Percentiles rank a stretch among this genome's conserved stretches.
These are phyloP conservation scores for Hololepta plana DNA, from an alignment of 2,888 invertebrate genomes.

Conservation along the genomic window DNA sequence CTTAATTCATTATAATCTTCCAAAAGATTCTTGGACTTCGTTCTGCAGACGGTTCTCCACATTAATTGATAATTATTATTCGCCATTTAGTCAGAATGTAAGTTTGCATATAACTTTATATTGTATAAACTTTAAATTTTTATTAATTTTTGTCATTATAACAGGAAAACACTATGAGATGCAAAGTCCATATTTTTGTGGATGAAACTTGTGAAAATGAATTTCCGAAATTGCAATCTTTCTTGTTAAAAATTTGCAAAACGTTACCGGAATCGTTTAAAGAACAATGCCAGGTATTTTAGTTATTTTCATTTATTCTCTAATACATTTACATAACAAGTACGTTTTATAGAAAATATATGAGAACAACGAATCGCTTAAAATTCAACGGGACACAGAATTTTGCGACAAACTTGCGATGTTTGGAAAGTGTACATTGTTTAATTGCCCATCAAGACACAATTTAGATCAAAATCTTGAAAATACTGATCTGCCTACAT, in stretches of 20 bases:
- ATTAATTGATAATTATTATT: slow-evolving; percentile 39
- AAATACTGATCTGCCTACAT: slow-evolving; percentile 32
- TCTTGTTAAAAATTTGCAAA: slow-evolving; percentile 30
- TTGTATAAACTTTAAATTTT: too few relatives aligned
- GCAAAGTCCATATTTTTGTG: slow-evolving; percentile 33
- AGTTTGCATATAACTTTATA: slow-evolving; percentile 21
- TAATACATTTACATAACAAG: neutral
- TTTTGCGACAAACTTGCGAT: slow-evolving; percentile 43
- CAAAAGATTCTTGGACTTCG: slow-evolving; percentile 36
- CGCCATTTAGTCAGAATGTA: slow-evolving; percentile 16
- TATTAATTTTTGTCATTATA: too few relatives aligned
- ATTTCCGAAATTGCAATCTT: slow-evolving; percentile 39
- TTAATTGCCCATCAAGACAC: slow-evolving; percentile 43
- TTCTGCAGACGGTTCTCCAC: slow-evolving; percentile 54
- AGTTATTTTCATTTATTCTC: slow-evolving; percentile 6
- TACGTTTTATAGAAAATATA: slow-evolving; percentile 16
- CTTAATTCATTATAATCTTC: slow-evolving; percentile 55
- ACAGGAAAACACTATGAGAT: too few relatives aligned
- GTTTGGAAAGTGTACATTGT: slow-evolving; percentile 43
- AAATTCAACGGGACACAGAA: slow-evolving; percentile 26
- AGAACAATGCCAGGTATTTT: slow-evolving; percentile 14
- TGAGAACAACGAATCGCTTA: slow-evolving; percentile 28
- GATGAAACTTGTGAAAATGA: slow-evolving; percentile 40
- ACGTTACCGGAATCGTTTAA: slow-evolving; percentile 23
- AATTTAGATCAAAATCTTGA: slow-evolving; percentile 35